A percentile compares a stretch with the other conserved stretches of the same genome.
phyloP scores from a whole-genome alignment of 2,113 vertebrate genomes.

The Sarotherodon lohbergeri region DNA sequence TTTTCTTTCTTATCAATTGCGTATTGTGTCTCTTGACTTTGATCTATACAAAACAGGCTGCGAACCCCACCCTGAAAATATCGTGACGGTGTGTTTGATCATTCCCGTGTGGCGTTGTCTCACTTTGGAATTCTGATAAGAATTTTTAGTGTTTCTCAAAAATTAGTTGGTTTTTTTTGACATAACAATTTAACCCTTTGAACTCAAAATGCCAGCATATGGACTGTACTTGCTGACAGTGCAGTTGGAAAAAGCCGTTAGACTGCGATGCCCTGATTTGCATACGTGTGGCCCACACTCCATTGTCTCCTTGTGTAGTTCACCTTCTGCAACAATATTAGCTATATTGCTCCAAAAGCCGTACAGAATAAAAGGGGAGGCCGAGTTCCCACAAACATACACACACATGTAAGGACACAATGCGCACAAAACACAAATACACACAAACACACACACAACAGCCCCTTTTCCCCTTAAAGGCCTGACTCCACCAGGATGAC shows the following conservation, averaged over 20 bases:
- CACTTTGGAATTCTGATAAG: neutral
- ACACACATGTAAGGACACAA: conserved; percentile 18
- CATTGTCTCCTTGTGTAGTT: conserved; percentile 17
- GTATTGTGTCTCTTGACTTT: neutral
- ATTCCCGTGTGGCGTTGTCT: neutral
- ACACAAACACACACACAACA: neutral
- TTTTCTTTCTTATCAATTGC: neutral
- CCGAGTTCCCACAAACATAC: conserved; percentile 48
- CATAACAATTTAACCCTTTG: neutral
- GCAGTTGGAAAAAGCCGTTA: neutral
- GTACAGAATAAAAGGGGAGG: conserved; percentile 36
- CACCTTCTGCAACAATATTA: conserved; percentile 55
- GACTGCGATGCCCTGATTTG: conserved; percentile 2
- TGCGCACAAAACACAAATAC: conserved; percentile 15
- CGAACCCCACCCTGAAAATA: neutral
- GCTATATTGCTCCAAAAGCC: conserved; percentile 28
- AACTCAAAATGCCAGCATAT: neutral
- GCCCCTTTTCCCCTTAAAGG: neutral
- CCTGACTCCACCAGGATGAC: conserved; percentile 70
- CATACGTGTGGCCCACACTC: conserved; percentile 11
- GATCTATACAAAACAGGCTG: neutral
- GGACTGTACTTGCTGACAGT: neutral
- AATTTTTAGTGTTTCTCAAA: neutral
- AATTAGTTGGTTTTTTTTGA: neutral
- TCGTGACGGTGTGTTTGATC: neutral